phyloP scores from a whole-genome alignment of 2,113 vertebrate genomes.

The Scatophagus argus region DNA sequence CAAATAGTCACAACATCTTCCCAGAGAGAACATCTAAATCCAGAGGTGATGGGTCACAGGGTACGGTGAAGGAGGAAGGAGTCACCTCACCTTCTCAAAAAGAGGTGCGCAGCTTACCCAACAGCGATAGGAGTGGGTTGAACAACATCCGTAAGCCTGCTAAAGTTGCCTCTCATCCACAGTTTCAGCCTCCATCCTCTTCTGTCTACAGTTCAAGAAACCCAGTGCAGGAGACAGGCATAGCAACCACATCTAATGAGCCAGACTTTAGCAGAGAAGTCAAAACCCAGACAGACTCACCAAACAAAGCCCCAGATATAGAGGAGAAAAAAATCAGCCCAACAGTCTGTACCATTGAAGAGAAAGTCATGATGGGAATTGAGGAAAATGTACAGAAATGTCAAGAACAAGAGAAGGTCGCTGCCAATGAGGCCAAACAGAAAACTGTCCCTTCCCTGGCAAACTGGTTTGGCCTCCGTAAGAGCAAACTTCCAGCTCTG shows the following conservation, averaged over 20 bases:
- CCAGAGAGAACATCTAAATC: conserved; percentile 83
- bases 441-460: conserved; percentile 89
- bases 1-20: conserved; percentile 79
- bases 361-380: conserved; percentile 96
- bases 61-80: conserved; percentile 61
- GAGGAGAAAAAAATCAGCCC: conserved; percentile 77
- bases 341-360: conserved; percentile 89
- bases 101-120: conserved; percentile 61
- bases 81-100: conserved; percentile 73
- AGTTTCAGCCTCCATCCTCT: conserved; percentile 72
- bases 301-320: conserved; percentile 45
- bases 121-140: conserved; percentile 64
- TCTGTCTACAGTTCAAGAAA: conserved; percentile 67
- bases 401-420: conserved; percentile 87
- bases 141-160: conserved; percentile 68
- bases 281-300: conserved; percentile 70
- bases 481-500: conserved; percentile 90
- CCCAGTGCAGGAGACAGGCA: conserved; percentile 62
- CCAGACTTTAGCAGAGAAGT: conserved; percentile 72
- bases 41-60: conserved; percentile 73
- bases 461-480: conserved; percentile 94
- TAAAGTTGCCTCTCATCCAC: conserved; percentile 75
- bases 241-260: conserved; percentile 55
- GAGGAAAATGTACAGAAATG: conserved; percentile 92
- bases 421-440: conserved; percentile 83